Base-by-base conservation (phyloP, 2,888 invertebrate genomes). In the Phaedon cochleariae region DNA sequence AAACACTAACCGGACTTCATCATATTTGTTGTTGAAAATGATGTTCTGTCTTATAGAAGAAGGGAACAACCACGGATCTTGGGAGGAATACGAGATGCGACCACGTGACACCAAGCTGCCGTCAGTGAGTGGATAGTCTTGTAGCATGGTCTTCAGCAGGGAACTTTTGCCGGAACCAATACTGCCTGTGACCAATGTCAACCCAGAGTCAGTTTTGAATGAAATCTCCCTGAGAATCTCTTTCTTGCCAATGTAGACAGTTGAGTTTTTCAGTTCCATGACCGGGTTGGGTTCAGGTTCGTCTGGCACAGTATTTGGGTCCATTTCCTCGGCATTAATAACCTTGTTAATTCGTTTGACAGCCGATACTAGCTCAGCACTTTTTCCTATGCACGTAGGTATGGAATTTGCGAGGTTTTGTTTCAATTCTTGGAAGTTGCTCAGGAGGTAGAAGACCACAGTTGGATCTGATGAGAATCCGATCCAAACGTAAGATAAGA, bases 391-490 rank as follows among this genome's bases (percentile, higher is more conserved):
- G 54, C 90, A 92, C 85, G 92, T 91, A 0, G 97, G 96, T 75
- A 97, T 93, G 83, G 93, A 94, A 12, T 95, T 90, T 0, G 94
- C 94, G 90, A 96, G 92, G n/a, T 93, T 91, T 74, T 92, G 90
- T 26, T 95, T 87, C 67, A 62, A 70, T 48, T 60, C 75, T 59
- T 34, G 55, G 52, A 67, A 74, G 41, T 60, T 75, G 61, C 58
- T 67, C 71, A 46, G 66, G 54, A 57, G 69, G 59, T 57, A 76
- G 37, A 68, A 75, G 67, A 67, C 70, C 1, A 69, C 54, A 65
- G 77, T 74, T 9, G 78, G 76, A 12, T 73, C 69, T 6, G 74
- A 59, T 21, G 65, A 18, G 15, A 74, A 52, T 4, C 75, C 77
- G 20, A 71, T 52, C 61, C 71, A 65, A 18, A 72, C 72, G 54